Conservation (phyloP, 2,888 invertebrate species). For the Caenorhabditis plicata region DNA sequence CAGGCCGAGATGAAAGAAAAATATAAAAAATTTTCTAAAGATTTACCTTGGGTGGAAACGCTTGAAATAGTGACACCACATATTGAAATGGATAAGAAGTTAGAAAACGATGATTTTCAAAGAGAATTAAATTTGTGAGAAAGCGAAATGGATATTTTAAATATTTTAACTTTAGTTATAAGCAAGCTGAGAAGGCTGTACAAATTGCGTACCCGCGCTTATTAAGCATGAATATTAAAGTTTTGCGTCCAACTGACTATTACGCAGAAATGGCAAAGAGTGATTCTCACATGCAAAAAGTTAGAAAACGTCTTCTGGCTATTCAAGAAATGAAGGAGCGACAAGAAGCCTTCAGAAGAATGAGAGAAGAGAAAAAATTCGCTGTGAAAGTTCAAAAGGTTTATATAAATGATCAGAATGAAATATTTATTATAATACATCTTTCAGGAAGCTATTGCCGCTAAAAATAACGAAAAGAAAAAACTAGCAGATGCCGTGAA, state of each 20-base stretch:
- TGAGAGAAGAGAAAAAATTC: conserved; percentile 87
- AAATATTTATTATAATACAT: background rate
- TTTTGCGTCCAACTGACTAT: conserved; percentile 86
- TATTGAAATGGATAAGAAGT: conserved; percentile 38
- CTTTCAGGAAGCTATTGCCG: conserved; percentile 68
- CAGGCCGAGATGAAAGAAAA: conserved; percentile 50
- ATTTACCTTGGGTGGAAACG: conserved; percentile 57
- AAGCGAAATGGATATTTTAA: conserved; percentile 1
- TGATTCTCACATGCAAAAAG: conserved; percentile 94
- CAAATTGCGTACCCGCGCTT: conserved; percentile 79
- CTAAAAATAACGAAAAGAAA: conserved; percentile 85
- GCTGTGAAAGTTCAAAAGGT: conserved; percentile 75
- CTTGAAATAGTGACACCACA: conserved; percentile 53
- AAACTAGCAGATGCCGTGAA: conserved; percentile 89
- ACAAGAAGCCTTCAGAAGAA: conserved; percentile 84
- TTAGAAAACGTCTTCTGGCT: conserved; percentile 52
- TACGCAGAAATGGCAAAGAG: conserved; percentile 98
- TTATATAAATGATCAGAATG: background rate
- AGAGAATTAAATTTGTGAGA: conserved; percentile 61
- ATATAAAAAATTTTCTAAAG: conserved; percentile 41
- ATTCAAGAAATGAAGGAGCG: conserved; percentile 79
- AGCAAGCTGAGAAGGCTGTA: conserved; percentile 77
- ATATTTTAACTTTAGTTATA: no score
- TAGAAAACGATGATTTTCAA: conserved; percentile 59
- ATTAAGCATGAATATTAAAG: conserved; percentile 69